Percentiles rank a stretch among this genome's conserved stretches.
These are phyloP conservation scores for Canis aureus DNA, from an alignment of 2,113 vertebrate species.

Conservation along the genomic window DNA sequence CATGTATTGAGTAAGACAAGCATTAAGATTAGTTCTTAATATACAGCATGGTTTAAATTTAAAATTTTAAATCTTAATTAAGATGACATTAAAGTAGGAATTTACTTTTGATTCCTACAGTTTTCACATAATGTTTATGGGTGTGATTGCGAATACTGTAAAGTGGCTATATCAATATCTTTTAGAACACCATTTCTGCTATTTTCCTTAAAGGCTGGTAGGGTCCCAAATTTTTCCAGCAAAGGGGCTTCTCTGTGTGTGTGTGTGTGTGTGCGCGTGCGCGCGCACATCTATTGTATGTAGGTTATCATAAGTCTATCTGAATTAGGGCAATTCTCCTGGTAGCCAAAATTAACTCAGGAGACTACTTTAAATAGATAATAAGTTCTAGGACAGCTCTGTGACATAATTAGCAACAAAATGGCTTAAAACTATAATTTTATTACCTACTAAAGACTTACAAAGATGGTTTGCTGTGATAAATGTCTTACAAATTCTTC, in stretches of 20 bases:
- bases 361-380: slow-evolving; percentile 57
- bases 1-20: neutral
- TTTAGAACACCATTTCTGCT: neutral
- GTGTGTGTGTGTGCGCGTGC: too few species aligned
- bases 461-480: neutral
- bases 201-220: neutral
- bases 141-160: neutral
- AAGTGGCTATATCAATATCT: neutral
- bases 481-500: slow-evolving; percentile 30
- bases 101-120: neutral
- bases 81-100: neutral
- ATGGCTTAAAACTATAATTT: slow-evolving; percentile 40
- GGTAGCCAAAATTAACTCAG: slow-evolving; percentile 47
- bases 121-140: neutral
- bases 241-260: neutral
- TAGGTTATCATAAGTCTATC: neutral
- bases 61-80: slow-evolving; percentile 33
- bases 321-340: slow-evolving; percentile 69
- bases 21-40: neutral
- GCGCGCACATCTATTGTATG: neutral
- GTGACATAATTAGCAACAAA: slow-evolving; percentile 64
- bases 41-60: neutral
- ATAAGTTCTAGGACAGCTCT: slow-evolving; percentile 45
- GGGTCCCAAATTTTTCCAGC: neutral
- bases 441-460: slow-evolving; percentile 26